Percentiles rank a stretch among this genome's conserved stretches.
These are phyloP conservation scores for Chaunax sp. DNA, from an alignment of 2,797 vertebrate species.

Conservation along the genomic window DNA sequence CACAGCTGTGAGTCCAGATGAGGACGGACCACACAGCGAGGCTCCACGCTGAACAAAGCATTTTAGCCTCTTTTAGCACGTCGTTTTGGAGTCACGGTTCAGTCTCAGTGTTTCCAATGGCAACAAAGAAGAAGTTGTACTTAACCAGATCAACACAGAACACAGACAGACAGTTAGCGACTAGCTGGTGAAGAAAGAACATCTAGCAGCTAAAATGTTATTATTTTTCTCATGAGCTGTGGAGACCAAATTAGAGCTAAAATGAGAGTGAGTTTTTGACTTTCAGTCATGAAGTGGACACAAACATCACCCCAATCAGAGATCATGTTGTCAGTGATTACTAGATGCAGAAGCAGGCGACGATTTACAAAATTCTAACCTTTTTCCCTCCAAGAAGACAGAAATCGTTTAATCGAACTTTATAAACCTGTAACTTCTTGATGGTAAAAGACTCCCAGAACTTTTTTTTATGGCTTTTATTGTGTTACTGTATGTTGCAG, in stretches of 20 bases:
- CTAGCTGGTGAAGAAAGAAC: no score
- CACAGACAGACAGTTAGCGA: not conserved
- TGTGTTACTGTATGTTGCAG: no score
- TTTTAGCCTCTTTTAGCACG: not conserved
- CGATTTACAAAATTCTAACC: no score
- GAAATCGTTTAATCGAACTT: no score
- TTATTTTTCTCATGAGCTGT: not conserved
- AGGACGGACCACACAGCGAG: constrained; percentile 44
- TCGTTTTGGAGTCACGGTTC: not conserved
- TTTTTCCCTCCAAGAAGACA: no score
- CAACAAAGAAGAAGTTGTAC: not conserved
- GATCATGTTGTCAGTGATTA: not conserved
- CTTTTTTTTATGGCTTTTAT: no score
- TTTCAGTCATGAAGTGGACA: not conserved
- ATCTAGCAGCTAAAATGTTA: not conserved
- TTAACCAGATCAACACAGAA: not conserved
- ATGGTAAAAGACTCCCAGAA: no score
- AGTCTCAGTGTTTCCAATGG: not conserved
- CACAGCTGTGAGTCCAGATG: constrained; percentile 35
- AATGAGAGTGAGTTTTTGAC: not conserved
- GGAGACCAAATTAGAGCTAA: constrained; percentile 13
- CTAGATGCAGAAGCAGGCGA: no score
- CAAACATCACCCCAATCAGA: not conserved
- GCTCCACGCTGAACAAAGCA: not conserved
- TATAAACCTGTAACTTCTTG: no score